Evolutionary conservation across 2,888 invertebrate genomes (phyloP).

Genomic region (Erebia aethiops): DNA sequence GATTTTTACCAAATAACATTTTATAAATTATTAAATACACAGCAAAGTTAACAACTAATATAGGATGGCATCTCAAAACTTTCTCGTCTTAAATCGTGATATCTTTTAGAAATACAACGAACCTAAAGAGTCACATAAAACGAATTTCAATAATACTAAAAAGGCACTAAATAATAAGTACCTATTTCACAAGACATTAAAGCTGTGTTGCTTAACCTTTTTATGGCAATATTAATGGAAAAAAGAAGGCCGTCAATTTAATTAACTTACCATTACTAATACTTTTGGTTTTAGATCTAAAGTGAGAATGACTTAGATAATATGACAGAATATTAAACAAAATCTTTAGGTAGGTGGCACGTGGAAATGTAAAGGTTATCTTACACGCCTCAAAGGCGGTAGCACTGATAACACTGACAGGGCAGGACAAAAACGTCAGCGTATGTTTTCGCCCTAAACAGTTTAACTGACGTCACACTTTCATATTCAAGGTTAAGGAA

Average conservation of each 20-base stretch:
- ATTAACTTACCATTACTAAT: neutral
- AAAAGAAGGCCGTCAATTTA: neutral
- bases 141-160: neutral
- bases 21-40: neutral
- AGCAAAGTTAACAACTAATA: neutral
- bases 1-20: neutral
- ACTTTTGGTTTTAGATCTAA: conserved; percentile 6
- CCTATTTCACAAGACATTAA: conserved; percentile 6
- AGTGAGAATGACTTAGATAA: neutral
- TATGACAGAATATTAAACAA: conserved; percentile 1
- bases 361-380: too few species aligned
- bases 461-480: neutral
- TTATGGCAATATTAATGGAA: neutral
- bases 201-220: neutral
- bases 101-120: conserved; percentile 1
- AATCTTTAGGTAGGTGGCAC: neutral
- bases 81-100: neutral
- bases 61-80: conserved; percentile 10
- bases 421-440: too few species aligned
- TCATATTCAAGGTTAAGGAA: conserved; percentile 8
- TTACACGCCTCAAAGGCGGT: too few species aligned
- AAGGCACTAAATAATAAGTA: conserved; percentile 15
- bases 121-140: neutral
- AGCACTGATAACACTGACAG: too few species aligned
- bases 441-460: neutral